These are phyloP conservation scores for Dasyprocta punctata DNA, from an alignment of 2,113 vertebrate genomes.

Conservation along the genomic window DNA sequence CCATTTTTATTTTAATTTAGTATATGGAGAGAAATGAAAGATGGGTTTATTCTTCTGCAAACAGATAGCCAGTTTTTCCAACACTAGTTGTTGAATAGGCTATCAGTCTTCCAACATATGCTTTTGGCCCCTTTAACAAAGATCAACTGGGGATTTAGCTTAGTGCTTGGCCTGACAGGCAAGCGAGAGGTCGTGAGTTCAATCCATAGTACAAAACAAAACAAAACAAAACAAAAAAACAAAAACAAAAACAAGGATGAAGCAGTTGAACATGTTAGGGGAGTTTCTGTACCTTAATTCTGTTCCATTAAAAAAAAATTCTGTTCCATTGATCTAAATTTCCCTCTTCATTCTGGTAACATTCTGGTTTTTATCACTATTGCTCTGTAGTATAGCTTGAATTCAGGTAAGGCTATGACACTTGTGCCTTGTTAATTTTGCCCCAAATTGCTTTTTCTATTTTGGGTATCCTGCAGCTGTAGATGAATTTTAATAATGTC, in stretches of 20 bases:
- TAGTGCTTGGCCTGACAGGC: no score
- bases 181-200: no score
- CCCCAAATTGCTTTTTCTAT: not conserved
- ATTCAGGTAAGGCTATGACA: not conserved
- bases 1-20: not conserved
- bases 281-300: not conserved
- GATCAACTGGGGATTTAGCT: no score
- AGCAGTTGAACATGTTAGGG: not conserved
- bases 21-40: not conserved
- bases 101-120: not conserved
- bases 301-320: no score
- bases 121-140: not conserved
- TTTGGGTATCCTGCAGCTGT: not conserved
- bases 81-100: not conserved
- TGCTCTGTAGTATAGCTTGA: not conserved
- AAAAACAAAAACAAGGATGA: no score
- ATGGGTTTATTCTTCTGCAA: not conserved
- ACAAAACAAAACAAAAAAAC: no score
- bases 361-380: not conserved
- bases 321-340: not conserved
- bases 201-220: no score
- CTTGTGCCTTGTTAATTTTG: not conserved
- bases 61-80: not conserved
- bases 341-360: not conserved
- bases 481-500: not conserved